Evolutionary conservation across 2,797 vertebrate species (phyloP).

Genomic region (Danio albolineatus): DNA sequence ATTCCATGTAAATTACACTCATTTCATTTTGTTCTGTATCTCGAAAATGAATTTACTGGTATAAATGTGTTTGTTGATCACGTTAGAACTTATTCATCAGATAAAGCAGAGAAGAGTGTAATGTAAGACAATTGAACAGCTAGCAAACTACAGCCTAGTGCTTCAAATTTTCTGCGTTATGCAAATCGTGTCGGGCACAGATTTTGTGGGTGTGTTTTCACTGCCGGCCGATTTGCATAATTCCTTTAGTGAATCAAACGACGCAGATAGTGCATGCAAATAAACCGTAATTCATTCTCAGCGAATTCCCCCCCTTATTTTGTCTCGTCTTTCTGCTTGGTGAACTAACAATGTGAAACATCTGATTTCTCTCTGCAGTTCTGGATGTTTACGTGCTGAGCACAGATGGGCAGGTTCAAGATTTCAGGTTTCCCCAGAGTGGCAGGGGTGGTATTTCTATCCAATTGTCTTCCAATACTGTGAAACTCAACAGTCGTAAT

Average conservation of each 20-base stretch:
- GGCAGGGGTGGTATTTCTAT: constrained; percentile 92
- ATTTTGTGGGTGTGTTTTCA: constrained; percentile 5
- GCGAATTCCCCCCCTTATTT: neutral
- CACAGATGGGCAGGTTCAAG: constrained; percentile 97
- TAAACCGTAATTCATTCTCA: constrained; percentile 23
- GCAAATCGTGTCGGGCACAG: constrained; percentile 4
- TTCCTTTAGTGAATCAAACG: constrained; percentile 12
- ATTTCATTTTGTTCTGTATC: neutral
- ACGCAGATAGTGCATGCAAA: constrained; percentile 10
- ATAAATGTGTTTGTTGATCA: neutral
- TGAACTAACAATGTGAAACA: constrained; percentile 26
- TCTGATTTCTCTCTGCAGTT: constrained; percentile 75
- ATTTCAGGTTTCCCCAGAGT: constrained; percentile 96
- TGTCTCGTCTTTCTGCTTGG: neutral
- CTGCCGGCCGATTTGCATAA: constrained; percentile 10
- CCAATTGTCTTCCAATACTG: constrained; percentile 95
- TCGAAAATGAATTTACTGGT: neutral
- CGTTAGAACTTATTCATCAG: neutral
- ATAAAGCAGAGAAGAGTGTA: neutral
- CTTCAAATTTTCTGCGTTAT: constrained; percentile 13
- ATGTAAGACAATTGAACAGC: neutral
- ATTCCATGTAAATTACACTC: neutral
- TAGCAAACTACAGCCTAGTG: neutral
- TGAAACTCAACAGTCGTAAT: constrained; percentile 98
- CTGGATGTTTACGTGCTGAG: constrained; percentile 96